A percentile compares a stretch with the other conserved stretches of the same genome.
These are phyloP conservation scores for Drosophila elegans DNA, from an alignment of 1,140 invertebrate genomes.

Conservation along the genomic window DNA sequence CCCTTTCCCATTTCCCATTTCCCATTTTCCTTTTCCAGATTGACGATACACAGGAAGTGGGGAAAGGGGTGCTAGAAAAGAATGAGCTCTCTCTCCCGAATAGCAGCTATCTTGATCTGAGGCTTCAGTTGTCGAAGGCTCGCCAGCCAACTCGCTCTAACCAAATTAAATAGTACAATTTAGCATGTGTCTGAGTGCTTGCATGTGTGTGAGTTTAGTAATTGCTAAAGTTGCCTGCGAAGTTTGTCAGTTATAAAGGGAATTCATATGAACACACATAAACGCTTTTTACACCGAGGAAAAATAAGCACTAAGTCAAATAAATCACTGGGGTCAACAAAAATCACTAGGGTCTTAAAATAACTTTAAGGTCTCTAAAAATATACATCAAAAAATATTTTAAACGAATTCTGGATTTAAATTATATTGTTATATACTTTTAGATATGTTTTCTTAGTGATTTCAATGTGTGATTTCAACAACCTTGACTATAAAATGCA, in stretches of 20 bases:
- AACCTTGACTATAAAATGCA: no score
- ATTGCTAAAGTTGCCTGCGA: constrained; percentile 71
- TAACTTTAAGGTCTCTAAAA: no score
- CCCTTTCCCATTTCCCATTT: background rate
- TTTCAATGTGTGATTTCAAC: no score
- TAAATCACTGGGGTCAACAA: no score
- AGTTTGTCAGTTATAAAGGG: constrained; percentile 54
- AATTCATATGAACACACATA: constrained; percentile 37
- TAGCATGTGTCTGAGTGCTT: constrained; percentile 42
- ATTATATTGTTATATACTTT: no score
- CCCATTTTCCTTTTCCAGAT: constrained; percentile 18
- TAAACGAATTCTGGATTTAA: no score
- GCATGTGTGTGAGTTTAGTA: constrained; percentile 61
- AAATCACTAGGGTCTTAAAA: no score
- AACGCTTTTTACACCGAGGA: constrained; percentile 7
- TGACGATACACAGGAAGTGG: constrained; percentile 52
- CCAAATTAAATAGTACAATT: constrained; percentile 51
- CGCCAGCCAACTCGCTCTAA: constrained; percentile 21
- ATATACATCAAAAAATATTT: no score
- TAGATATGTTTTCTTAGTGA: no score
- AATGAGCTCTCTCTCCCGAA: constrained; percentile 1
- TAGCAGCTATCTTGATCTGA: constrained; percentile 53
- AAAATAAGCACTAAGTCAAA: constrained; percentile 20
- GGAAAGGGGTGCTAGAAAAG: background rate
- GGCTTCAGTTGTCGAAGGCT: constrained; percentile 51